A percentile compares a stretch with the other conserved stretches of the same genome.
Conservation (phyloP, 2,797 vertebrate genomes). For the Valencia hispanica region DNA sequence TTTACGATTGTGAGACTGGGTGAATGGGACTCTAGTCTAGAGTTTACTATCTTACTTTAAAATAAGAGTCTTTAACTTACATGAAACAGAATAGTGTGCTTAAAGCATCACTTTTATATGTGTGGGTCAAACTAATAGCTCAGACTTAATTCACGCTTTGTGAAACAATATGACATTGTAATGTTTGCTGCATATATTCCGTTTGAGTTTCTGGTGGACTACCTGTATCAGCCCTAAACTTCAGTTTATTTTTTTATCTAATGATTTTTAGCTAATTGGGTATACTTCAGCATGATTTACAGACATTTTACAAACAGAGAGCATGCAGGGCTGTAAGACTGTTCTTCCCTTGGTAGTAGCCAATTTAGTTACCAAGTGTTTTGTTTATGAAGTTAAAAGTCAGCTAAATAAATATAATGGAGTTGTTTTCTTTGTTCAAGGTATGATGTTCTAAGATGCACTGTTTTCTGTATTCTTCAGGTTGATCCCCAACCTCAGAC, state of each 20-base stretch:
- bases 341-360: neutral
- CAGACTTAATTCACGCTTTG: too few relatives aligned
- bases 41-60: too few relatives aligned
- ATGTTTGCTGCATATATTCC: too few relatives aligned
- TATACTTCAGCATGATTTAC: neutral
- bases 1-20: too few relatives aligned
- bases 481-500: slow-evolving; percentile 80
- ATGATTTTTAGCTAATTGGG: neutral
- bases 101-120: too few relatives aligned
- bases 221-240: neutral
- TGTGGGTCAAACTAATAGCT: too few relatives aligned
- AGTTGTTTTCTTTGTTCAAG: neutral
- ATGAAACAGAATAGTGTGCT: too few relatives aligned
- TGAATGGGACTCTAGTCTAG: too few relatives aligned
- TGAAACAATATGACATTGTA: too few relatives aligned
- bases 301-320: neutral
- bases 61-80: too few relatives aligned
- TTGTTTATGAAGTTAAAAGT: neutral
- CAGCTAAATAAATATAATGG: neutral
- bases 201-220: too few relatives aligned
- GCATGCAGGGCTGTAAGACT: neutral
- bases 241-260: neutral
- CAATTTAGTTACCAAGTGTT: neutral
- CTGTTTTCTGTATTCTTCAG: slow-evolving; percentile 42
- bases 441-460: neutral